Conservation (phyloP, 2,888 invertebrate genomes). For the Galerucella calmariensis region DNA sequence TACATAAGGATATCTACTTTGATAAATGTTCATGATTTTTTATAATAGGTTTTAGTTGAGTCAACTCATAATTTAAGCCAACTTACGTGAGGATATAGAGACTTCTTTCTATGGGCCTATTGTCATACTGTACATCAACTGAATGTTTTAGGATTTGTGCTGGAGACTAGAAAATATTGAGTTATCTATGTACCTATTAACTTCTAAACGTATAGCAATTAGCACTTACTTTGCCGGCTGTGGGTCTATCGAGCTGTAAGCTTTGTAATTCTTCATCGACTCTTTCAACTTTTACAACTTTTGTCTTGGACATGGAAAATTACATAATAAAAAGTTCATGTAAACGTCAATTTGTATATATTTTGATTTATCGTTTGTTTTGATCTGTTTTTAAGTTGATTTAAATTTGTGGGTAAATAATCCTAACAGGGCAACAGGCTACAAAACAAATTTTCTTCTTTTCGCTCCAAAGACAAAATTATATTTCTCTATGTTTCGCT, state of each 20-base stretch:
- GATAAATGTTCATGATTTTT: neutral
- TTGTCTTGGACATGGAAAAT: conserved; percentile 19
- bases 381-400: neutral
- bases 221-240: conserved; percentile 58
- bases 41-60: neutral
- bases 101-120: conserved; percentile 67
- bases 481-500: too few relatives aligned
- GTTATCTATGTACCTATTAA: neutral
- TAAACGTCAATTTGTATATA: conserved; percentile 16
- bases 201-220: neutral
- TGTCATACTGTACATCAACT: conserved; percentile 63
- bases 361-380: neutral
- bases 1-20: neutral
- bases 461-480: too few relatives aligned
- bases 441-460: neutral
- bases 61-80: neutral
- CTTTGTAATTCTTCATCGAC: conserved; percentile 60
- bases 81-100: conserved; percentile 67
- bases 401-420: neutral
- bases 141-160: conserved; percentile 67
- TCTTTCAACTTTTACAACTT: conserved; percentile 50
- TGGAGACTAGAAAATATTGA: conserved; percentile 59
- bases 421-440: neutral
- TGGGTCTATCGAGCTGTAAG: conserved; percentile 61
- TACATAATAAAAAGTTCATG: conserved; percentile 19